Conservation (phyloP, 2,797 vertebrate genomes). For the Liasis olivaceus region DNA sequence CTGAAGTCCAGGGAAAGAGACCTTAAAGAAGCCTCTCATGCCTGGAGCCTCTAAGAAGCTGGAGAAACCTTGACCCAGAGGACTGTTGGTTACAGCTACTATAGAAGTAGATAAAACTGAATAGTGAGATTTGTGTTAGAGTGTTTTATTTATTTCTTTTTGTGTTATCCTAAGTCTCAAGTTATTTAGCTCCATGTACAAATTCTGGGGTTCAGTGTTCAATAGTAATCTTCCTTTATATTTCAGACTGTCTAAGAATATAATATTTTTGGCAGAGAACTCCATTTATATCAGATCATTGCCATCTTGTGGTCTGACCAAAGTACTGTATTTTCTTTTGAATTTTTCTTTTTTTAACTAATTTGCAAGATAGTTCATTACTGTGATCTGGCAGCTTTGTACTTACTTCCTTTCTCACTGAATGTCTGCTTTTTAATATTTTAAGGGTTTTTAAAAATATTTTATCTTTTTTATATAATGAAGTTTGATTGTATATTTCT, state of each 20-base stretch:
- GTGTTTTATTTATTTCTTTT: neutral
- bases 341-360: neutral
- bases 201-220: neutral
- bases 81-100: neutral
- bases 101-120: neutral
- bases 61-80: neutral
- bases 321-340: neutral
- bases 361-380: neutral
- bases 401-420: neutral
- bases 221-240: neutral
- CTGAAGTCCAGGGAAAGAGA: neutral
- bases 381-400: neutral
- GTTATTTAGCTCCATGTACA: neutral
- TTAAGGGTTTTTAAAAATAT: neutral
- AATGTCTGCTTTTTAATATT: neutral
- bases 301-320: neutral
- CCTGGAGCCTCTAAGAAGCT: neutral
- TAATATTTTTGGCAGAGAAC: neutral
- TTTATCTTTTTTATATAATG: neutral
- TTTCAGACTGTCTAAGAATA: neutral
- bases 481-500: neutral
- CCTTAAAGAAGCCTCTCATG: neutral
- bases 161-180: too few species aligned
- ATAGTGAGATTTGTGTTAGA: neutral
- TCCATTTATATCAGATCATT: neutral